These are phyloP conservation scores for Ophraella communa DNA, from an alignment of 2,888 invertebrate species.

Conservation along the genomic window DNA sequence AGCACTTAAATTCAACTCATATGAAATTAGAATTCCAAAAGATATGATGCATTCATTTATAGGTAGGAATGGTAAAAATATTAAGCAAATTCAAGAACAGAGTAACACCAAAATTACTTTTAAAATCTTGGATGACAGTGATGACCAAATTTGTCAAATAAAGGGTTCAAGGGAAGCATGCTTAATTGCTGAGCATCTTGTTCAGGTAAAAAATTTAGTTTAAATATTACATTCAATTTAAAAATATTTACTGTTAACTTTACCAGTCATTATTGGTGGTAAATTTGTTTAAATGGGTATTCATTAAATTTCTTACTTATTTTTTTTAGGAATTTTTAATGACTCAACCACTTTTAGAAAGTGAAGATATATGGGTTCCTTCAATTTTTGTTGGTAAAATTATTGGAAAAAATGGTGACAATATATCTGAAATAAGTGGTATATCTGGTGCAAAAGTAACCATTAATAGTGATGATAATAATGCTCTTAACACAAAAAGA, in stretches of 20 bases:
- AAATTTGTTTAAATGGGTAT: too few species aligned
- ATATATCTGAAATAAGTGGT: conserved; percentile 73
- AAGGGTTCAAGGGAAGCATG: conserved; percentile 72
- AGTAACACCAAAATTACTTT: conserved; percentile 69
- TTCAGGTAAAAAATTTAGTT: conserved; percentile 60
- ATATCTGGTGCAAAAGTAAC: conserved; percentile 76
- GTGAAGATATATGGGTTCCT: conserved; percentile 73
- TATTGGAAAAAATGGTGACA: conserved; percentile 78
- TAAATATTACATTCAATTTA: too few species aligned
- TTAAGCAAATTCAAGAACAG: conserved; percentile 76
- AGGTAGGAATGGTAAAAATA: conserved; percentile 77
- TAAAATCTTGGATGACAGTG: conserved; percentile 66
- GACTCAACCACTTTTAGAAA: conserved; percentile 72
- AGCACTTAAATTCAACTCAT: conserved; percentile 58
- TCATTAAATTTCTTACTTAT: not conserved
- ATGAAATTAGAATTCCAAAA: conserved; percentile 69
- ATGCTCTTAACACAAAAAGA: conserved; percentile 42
- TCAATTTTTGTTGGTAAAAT: conserved; percentile 72
- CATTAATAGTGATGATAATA: conserved; percentile 57
- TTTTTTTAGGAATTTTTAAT: conserved; percentile 64
- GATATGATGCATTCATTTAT: conserved; percentile 71
- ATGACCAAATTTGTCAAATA: conserved; percentile 72
- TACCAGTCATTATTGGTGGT: too few species aligned
- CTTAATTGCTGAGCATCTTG: conserved; percentile 73
- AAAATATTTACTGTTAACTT: too few species aligned